phyloP scores from a whole-genome alignment of 2,797 vertebrate species.

The Lutjanus argentimaculatus region DNA sequence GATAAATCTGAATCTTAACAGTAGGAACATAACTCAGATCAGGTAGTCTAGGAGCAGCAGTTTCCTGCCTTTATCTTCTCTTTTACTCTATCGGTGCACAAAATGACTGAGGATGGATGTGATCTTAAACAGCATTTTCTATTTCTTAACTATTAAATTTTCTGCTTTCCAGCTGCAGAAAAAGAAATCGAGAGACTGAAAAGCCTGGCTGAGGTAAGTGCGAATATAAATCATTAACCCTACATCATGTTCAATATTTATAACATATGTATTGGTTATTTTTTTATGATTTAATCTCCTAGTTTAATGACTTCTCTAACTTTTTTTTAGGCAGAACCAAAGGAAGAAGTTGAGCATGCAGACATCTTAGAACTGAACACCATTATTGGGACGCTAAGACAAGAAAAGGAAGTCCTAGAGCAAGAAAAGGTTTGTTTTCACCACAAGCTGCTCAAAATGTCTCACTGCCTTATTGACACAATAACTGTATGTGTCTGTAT shows the following conservation, averaged over 20 bases:
- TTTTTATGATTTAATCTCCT: neutral
- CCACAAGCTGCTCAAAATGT: neutral
- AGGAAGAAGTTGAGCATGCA: slow-evolving; percentile 86
- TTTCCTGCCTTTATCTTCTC: too few relatives aligned
- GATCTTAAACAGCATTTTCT: too few relatives aligned
- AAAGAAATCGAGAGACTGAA: slow-evolving; percentile 89
- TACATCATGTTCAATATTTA: neutral
- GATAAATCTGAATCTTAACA: too few relatives aligned
- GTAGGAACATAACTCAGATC: too few relatives aligned
- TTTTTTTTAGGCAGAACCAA: slow-evolving; percentile 78
- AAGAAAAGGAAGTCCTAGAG: slow-evolving; percentile 85
- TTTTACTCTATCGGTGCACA: too few relatives aligned
- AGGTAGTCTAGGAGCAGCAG: too few relatives aligned
- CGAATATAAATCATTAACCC: neutral
- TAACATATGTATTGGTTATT: neutral
- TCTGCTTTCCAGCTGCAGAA: slow-evolving; percentile 88
- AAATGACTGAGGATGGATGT: too few relatives aligned
- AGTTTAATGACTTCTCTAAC: neutral
- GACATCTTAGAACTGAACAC: slow-evolving; percentile 89
- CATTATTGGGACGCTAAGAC: slow-evolving; percentile 83
- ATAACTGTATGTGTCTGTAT: neutral
- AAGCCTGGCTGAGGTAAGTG: slow-evolving; percentile 87
- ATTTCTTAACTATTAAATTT: slow-evolving; percentile 8
- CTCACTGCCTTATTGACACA: neutral
- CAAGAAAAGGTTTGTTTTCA: slow-evolving; percentile 86